Percentiles rank a stretch among this genome's conserved stretches.
These are phyloP conservation scores for Lates japonicus DNA, from an alignment of 2,797 vertebrate genomes.

Conservation along the genomic window DNA sequence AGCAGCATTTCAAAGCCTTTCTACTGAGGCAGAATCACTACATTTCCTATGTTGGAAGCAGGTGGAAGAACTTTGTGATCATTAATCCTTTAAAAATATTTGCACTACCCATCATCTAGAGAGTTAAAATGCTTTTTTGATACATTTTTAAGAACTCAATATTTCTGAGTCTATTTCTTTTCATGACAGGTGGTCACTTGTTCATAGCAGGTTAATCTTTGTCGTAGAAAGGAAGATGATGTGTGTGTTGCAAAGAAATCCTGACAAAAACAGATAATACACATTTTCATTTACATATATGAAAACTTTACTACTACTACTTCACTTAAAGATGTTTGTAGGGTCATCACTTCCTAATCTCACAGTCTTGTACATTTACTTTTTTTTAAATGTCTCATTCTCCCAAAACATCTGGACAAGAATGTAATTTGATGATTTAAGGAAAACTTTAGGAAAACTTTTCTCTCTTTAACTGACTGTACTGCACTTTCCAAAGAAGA, in stretches of 20 bases:
- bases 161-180: neutral
- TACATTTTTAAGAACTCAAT: neutral
- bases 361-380: neutral
- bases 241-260: neutral
- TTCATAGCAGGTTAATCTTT: neutral
- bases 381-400: neutral
- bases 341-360: neutral
- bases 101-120: no score
- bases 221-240: neutral
- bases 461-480: neutral
- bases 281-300: neutral
- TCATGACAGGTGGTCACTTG: neutral
- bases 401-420: no score
- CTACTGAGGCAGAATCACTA: neutral
- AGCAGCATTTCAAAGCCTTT: neutral
- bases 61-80: neutral
- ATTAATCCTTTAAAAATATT: neutral
- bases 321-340: neutral
- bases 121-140: neutral
- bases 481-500: neutral
- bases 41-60: neutral
- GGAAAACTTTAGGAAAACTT: no score
- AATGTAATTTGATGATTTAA: neutral
- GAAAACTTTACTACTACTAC: neutral
- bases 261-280: neutral